Evolutionary conservation across 64 coral and sea anemone species (phyloP), one percentile per base, ranked within the genome.

Genomic region (Stichodactyla mertensii): DNA sequence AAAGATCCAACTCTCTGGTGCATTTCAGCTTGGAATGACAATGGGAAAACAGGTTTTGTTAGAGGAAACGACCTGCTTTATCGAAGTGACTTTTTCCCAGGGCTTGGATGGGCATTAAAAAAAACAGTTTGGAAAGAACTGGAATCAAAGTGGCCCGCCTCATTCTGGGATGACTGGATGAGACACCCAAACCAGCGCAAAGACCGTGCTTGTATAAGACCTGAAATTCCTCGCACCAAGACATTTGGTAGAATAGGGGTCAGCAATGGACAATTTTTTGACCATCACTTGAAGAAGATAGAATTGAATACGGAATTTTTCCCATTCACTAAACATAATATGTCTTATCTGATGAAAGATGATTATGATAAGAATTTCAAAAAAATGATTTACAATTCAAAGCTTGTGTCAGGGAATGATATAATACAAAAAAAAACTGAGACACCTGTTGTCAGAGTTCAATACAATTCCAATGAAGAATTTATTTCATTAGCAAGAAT

Each of bases 151-250:
- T 96, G 94, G 94, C 94, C 94, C 2, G 79, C 77, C 28, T 87
- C 87, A 52, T 96, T 90, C 53, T 96, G 94, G 94, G 94, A 96
- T 90, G 94, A 96, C 85, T 96, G 94, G 94, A 93, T 96, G 91
- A 87, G 91, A 82, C 85, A 96, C 55, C 94, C 91, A 55, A 88
- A 84, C 4, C 94, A 96, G 52, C 91, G 94, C 22, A 54, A 61
- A 51, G 85, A 88, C 53, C 79, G 91, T 83, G 86, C 91, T 53
- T 96, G 94, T 84, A 93, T 93, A 55, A 87, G 94, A 71, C 94
- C 94, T 16, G 94, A 96, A 90, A 96, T 96, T 54, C 89, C 91
- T 20, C 94, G 94, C 7, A 89, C 84, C 27, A 88, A 86, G 13
- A 95, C 93, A 55, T 92, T 95, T 89, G 93, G 93, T 15, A 80